Conservation (phyloP, 2,113 vertebrate species). For the Canis aureus region DNA sequence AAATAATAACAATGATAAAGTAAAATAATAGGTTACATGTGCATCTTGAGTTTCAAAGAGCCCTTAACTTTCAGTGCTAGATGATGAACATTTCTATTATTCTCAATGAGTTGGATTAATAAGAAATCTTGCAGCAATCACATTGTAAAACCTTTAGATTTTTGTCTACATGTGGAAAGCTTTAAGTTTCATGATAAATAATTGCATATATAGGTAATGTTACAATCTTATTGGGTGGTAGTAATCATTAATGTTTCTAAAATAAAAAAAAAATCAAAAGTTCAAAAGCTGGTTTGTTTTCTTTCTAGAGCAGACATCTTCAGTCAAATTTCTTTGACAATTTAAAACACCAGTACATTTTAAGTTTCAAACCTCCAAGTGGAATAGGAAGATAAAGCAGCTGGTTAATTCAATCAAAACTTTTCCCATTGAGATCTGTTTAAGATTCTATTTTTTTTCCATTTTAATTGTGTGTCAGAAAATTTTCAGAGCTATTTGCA, state of each 20-base stretch:
- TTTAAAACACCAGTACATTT: neutral
- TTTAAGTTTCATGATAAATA: constrained; percentile 42
- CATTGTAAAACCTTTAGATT: constrained; percentile 1
- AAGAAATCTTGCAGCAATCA: neutral
- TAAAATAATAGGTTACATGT: constrained; percentile 78
- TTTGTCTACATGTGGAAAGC: neutral
- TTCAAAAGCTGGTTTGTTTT: neutral
- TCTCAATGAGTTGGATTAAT: neutral
- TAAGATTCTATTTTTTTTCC: neutral
- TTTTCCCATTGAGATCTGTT: neutral
- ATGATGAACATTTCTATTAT: constrained; percentile 57
- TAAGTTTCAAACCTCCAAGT: neutral
- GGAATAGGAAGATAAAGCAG: neutral
- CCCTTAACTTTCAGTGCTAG: neutral
- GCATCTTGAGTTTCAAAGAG: constrained; percentile 56
- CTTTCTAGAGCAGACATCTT: neutral
- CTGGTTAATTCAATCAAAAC: neutral
- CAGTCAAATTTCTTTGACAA: neutral
- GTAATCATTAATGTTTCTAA: neutral
- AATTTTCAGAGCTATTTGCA: constrained; percentile 22
- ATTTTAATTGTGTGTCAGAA: neutral
- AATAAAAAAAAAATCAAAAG: neutral
- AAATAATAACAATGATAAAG: constrained; percentile 76
- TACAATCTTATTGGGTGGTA: neutral
- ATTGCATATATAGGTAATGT: neutral